Evolutionary conservation across 2,113 vertebrate genomes (phyloP).

Genomic region (Rousettus leschenaultii): DNA sequence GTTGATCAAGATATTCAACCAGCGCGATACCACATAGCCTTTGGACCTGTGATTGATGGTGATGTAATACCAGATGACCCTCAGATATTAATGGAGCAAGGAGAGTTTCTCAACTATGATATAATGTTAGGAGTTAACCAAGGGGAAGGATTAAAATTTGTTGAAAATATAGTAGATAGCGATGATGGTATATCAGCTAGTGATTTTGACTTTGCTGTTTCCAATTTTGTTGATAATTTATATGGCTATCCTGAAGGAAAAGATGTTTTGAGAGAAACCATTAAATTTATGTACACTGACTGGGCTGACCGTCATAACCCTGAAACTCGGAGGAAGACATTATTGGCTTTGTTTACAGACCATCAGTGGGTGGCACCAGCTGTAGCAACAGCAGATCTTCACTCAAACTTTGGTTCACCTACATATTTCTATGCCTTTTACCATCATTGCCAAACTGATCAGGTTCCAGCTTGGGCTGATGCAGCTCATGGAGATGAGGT

Average conservation of each 20-base stretch:
- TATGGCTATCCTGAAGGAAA: conserved; percentile 99
- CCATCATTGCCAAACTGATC: conserved; percentile 99
- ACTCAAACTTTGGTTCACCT: conserved; percentile 98
- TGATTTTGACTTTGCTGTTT: conserved; percentile 99
- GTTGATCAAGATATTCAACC: conserved; percentile 99
- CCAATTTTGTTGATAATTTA: conserved; percentile 98
- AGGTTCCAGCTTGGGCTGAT: conserved; percentile 98
- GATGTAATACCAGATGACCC: conserved; percentile 99
- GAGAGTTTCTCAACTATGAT: conserved; percentile 99
- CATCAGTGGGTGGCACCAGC: conserved; percentile 99
- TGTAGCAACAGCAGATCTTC: conserved; percentile 98
- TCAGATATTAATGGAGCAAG: conserved; percentile 99
- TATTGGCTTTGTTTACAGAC: conserved; percentile 97
- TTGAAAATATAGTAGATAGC: conserved; percentile 97
- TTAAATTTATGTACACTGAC: conserved; percentile 99
- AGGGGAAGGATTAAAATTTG: conserved; percentile 97
- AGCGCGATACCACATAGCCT: conserved; percentile 98
- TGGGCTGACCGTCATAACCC: conserved; percentile 98
- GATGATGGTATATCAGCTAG: conserved; percentile 98
- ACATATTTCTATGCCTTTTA: conserved; percentile 99
- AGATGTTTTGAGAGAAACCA: conserved; percentile 97
- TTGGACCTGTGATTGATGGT: conserved; percentile 98
- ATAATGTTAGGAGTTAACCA: conserved; percentile 99
- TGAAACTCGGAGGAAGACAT: conserved; percentile 95
- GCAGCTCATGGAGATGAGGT: conserved; percentile 98